Conservation (phyloP, 2,113 vertebrate genomes). For the Sylvietta virens region DNA sequence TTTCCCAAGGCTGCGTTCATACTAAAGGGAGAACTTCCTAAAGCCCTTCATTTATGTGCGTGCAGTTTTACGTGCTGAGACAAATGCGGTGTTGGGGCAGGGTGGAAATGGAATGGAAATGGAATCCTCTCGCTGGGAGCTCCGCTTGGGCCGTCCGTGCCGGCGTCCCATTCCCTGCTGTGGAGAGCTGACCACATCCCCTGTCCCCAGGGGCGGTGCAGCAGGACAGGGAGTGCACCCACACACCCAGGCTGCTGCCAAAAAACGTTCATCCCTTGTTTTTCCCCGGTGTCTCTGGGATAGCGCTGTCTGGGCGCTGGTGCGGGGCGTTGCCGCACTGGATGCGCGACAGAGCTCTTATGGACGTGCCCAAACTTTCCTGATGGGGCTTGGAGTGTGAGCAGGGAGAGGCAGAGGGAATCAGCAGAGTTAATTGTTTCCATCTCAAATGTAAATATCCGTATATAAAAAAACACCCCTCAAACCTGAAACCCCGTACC, state of each 20-base stretch:
- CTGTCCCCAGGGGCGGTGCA: neutral
- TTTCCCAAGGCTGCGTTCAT: neutral
- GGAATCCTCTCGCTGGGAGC: neutral
- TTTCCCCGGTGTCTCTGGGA: neutral
- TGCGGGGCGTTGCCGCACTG: neutral
- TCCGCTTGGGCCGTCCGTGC: neutral
- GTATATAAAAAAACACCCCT: conserved; percentile 18
- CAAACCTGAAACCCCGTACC: conserved; percentile 12
- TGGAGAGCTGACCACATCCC: neutral
- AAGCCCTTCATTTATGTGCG: neutral
- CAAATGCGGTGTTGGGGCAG: neutral
- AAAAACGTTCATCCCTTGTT: neutral
- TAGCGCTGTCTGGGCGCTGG: neutral
- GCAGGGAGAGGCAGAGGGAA: neutral
- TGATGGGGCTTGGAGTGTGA: neutral
- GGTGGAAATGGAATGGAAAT: neutral
- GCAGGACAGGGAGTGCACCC: neutral
- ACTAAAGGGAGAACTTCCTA: neutral
- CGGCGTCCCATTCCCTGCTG: neutral
- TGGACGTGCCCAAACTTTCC: neutral
- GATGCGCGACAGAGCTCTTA: neutral
- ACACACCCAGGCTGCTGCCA: neutral
- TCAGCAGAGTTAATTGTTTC: neutral
- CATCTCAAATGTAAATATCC: conserved; percentile 40
- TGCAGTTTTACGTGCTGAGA: conserved; percentile 40